phyloP scores from a whole-genome alignment of 2,888 invertebrate genomes.

The Aelia acuminata region DNA sequence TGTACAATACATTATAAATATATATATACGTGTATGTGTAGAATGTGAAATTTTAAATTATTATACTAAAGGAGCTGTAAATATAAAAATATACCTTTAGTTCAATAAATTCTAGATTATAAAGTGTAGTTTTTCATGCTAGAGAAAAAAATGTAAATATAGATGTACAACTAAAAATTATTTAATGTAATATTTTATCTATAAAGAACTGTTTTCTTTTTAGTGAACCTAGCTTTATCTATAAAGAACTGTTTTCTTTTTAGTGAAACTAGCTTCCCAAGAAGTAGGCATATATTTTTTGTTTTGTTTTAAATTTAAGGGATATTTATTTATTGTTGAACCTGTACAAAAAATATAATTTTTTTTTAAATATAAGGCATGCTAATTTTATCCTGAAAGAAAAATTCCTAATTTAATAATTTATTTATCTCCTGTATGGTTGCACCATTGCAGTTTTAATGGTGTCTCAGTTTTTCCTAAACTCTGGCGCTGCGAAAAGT shows the following conservation, averaged over 20 bases:
- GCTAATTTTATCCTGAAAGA: background rate
- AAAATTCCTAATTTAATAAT: background rate
- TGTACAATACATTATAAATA: slow-evolving; percentile 2
- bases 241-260: background rate
- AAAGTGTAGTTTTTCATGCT: slow-evolving; percentile 11
- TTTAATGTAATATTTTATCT: slow-evolving; percentile 15
- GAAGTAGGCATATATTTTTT: background rate
- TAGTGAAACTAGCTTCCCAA: background rate
- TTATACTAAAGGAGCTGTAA: slow-evolving; percentile 18
- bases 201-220: background rate
- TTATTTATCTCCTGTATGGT: too few relatives aligned
- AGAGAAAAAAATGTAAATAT: slow-evolving; percentile 28
- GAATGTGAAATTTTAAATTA: slow-evolving; percentile 1
- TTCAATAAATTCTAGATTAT: background rate
- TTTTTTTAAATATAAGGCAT: background rate
- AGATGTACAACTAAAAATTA: background rate
- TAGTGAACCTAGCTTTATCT: background rate
- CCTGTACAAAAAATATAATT: slow-evolving; percentile 11
- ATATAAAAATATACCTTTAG: slow-evolving; percentile 43
- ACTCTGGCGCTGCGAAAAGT: too few relatives aligned
- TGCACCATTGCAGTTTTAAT: too few relatives aligned
- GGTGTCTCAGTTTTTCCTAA: too few relatives aligned
- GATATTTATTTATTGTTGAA: slow-evolving; percentile 26
- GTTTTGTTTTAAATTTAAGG: slow-evolving; percentile 6
- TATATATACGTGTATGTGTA: background rate